Percentiles rank a stretch among this genome's conserved stretches.
These are phyloP conservation scores for Brachyhypopomus occidentalis DNA, from an alignment of 2,113 vertebrate genomes.

Conservation along the genomic window DNA sequence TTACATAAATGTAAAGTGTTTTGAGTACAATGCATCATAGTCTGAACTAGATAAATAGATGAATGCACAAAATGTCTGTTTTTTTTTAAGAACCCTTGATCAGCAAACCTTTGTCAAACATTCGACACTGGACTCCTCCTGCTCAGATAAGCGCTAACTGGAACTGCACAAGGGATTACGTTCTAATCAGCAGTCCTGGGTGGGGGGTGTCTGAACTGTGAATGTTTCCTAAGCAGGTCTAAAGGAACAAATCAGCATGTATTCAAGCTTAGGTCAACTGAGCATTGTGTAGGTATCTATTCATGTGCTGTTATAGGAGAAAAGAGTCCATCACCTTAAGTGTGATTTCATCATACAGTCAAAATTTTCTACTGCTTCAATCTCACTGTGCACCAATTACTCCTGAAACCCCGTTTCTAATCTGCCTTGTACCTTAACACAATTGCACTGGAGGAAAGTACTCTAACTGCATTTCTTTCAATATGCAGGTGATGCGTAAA, in stretches of 20 bases:
- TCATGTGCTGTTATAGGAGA: background rate
- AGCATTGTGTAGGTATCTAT: background rate
- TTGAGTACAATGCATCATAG: background rate
- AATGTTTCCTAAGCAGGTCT: background rate
- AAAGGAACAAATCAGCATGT: constrained; percentile 22
- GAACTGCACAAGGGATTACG: background rate
- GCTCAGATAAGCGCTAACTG: background rate
- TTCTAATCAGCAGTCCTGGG: constrained; percentile 3
- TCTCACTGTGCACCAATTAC: background rate
- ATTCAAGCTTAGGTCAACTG: background rate
- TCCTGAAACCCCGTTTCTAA: background rate
- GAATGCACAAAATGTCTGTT: background rate
- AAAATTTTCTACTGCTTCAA: background rate
- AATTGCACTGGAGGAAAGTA: constrained; percentile 8
- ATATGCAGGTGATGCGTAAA: constrained; percentile 38
- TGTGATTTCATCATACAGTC: background rate
- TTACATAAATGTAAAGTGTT: no score
- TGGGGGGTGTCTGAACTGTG: background rate
- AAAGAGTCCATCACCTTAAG: background rate
- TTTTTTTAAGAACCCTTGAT: constrained; percentile 8
- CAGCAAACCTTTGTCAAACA: background rate
- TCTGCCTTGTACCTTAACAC: background rate
- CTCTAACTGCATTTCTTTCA: constrained; percentile 26
- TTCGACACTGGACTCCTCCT: background rate
- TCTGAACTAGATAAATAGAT: background rate